Evolutionary conservation across 1,140 invertebrate species (phyloP), one percentile per base, ranked within the genome.

Genomic region (Oryctes rhinoceros): DNA sequence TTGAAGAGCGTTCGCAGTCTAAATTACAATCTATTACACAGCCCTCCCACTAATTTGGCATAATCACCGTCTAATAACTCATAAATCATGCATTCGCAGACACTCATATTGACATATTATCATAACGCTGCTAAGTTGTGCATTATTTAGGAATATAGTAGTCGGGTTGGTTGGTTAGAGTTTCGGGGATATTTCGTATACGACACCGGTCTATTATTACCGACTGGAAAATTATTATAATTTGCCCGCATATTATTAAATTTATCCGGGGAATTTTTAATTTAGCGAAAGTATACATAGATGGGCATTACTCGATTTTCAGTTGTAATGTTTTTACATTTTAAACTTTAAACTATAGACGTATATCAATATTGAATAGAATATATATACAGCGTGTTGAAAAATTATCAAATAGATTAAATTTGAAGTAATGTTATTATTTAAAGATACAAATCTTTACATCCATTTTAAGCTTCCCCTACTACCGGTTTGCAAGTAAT

Each of bases 31-130:
- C 82, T 76, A 82, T 83, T 82, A 83, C 76, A 71, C 78, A 82
- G 44, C 81, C 78, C 80, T 77, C 81, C 78, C 79, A 81, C 80
- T 82, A 83, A 83, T 83, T 82, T 82, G 82, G 82, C 80, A 81
- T 83, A 82, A 83, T 81, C 81, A 82, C 78, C 82, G 80, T 83
- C 82, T 81, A 83, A 81, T 82, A 81, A 80, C 80, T 76, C 81
- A 83, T 83, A 82, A 83, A 83, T 83, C 81, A 83, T 83, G 82
- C 82, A 83, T 80, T 74, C 65, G 53, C 71, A 81, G 78, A 83
- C 79, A 82, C 81, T 81, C 81, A 53, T 81, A 82, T 81, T 83
- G 82, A 81, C 81, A 81, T 82, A 83, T 83, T 83, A 82, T 79
- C 77, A 78, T 78, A 78, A 78, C 77, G 37, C 77, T 30, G 77